These are phyloP conservation scores for Odontothrips loti DNA, from an alignment of 2,888 invertebrate genomes.

Conservation along the genomic window DNA sequence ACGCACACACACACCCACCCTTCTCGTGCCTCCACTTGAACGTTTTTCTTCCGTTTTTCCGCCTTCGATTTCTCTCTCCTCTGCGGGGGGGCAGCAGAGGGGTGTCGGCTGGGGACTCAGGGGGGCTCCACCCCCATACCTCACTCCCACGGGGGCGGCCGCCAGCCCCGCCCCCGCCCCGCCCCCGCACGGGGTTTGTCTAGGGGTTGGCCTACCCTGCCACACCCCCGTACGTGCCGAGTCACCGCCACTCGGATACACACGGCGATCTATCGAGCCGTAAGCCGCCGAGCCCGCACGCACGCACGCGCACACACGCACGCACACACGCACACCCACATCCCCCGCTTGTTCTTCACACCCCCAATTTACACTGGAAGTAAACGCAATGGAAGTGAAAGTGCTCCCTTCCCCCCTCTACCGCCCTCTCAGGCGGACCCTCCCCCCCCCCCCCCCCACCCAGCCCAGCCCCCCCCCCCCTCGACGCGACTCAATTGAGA, in stretches of 20 bases:
- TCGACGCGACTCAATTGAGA: constrained; percentile 15
- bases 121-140: no score
- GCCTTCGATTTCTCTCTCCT: neutral
- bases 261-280: no score
- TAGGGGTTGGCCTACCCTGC: neutral
- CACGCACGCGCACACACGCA: no score
- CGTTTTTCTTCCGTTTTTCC: no score
- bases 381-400: constrained; percentile 22
- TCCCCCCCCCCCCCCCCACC: neutral
- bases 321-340: no score
- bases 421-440: neutral
- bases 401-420: neutral
- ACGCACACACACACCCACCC: no score
- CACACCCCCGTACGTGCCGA: neutral
- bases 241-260: no score
- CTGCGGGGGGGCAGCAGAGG: neutral
- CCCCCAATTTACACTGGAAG: constrained; percentile 3
- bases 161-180: neutral
- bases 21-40: no score
- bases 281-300: no score
- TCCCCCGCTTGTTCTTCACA: constrained; percentile 16
- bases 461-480: neutral
- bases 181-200: neutral
- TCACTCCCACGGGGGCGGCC: neutral
- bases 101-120: neutral